Base-by-base conservation (phyloP, 2,113 vertebrate genomes). In the Xenotilapia leptura region DNA sequence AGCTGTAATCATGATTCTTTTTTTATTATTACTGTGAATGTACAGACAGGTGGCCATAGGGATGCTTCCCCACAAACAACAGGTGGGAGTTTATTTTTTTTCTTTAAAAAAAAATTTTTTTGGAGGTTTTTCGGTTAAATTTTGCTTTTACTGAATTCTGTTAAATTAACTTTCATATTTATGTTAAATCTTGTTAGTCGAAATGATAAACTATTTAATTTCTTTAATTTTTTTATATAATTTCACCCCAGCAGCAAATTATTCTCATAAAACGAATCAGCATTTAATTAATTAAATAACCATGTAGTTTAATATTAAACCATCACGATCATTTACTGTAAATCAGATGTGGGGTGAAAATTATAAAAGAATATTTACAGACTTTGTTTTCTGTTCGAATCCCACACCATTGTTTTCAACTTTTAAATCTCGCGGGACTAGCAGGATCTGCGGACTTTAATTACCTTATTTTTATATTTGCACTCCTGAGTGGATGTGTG, bases 1-100 rank as follows among this genome's bases (percentile, higher is more conserved):
- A 36, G 82, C 33, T 42, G 73, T 91, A 92, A 92, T 88, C 84
- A 90, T 88, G 60, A 79, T 38, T 38, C 80, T 33, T 54, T 65
- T 90, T 58, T 45, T 23, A 51, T 56, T 49, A 77, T 91, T 90
- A 85, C 86, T 90, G 83, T 75, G 23, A 75, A 19, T 90, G 73
- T 26, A 17, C 53, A 60, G 60, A 55, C 68, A 26, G 53, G 55
- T 58, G 56, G 73, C 42, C 85, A 9, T 14, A 28, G n/a, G 54
- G 51, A 73, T 54, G 70, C 14, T 49, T 56, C 31, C 21, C 85
- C 68, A 31, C 83, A 70, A 17, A 91, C 85, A 92, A 90, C 91
- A 90, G 89, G 87, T 92, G 88, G 86, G 83, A n/a, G 40, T 6
- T 40, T 28, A 2, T 38, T 31, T 40, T 5, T 14, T 13, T 40